Evolutionary conservation across 1,140 invertebrate species (phyloP).

Genomic region (Drosophila ambigua): DNA sequence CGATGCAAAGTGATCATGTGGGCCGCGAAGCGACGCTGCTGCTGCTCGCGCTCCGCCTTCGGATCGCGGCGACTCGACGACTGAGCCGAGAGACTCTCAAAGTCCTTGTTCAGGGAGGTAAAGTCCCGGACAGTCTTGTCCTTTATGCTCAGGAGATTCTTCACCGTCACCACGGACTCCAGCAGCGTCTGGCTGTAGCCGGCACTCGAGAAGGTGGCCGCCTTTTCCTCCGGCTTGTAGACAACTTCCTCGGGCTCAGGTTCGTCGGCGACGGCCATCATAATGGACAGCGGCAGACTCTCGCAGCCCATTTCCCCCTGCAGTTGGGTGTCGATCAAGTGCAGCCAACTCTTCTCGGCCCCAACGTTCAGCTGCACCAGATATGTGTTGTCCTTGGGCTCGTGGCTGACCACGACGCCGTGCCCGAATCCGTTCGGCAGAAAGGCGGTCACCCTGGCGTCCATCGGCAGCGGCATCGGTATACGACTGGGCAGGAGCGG

Average conservation of each 20-base stretch:
- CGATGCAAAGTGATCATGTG: conserved; percentile 47
- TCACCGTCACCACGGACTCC: conserved; percentile 35
- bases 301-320: conserved; percentile 16
- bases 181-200: conserved; percentile 22
- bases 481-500: conserved; percentile 38
- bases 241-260: background rate
- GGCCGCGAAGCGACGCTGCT: conserved; percentile 36
- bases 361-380: conserved; percentile 22
- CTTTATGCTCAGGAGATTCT: conserved; percentile 30
- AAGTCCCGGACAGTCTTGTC: conserved; percentile 36
- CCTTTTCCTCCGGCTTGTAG: background rate
- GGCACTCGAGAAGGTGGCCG: too few relatives aligned
- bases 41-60: conserved; percentile 29
- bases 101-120: conserved; percentile 34
- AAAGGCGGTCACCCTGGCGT: conserved; percentile 36
- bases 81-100: background rate
- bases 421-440: background rate
- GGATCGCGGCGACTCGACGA: conserved; percentile 25
- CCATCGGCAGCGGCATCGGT: conserved; percentile 26
- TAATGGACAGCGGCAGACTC: conserved; percentile 3
- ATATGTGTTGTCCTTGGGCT: conserved; percentile 28
- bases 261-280: conserved; percentile 13
- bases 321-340: conserved; percentile 28
- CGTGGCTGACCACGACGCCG: conserved; percentile 20
- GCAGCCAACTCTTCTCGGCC: background rate